A percentile compares a stretch with the other conserved stretches of the same genome.
phyloP scores from a whole-genome alignment of 2,888 invertebrate species.

The Thalpophila matura region DNA sequence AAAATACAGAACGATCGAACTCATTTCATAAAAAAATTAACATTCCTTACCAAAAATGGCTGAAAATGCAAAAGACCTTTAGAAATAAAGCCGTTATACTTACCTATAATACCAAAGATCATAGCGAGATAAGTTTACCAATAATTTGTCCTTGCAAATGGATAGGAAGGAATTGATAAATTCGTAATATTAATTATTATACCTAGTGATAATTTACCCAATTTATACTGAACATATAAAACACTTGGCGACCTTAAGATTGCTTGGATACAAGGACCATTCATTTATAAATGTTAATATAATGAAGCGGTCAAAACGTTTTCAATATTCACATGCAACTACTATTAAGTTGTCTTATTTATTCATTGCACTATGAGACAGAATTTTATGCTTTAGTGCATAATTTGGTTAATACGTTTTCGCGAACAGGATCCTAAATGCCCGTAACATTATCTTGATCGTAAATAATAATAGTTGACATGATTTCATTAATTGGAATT shows the following conservation, averaged over 20 bases:
- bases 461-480: slow-evolving; percentile 38
- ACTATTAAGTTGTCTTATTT: slow-evolving; percentile 18
- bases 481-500: slow-evolving; percentile 45
- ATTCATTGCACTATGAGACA: slow-evolving; percentile 24
- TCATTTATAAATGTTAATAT: slow-evolving; percentile 32
- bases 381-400: slow-evolving; percentile 30
- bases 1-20: slow-evolving; percentile 16
- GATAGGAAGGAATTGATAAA: slow-evolving; percentile 30
- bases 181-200: slow-evolving; percentile 33
- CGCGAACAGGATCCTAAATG: slow-evolving; percentile 48
- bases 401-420: slow-evolving; percentile 39
- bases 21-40: slow-evolving; percentile 29
- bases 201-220: slow-evolving; percentile 28
- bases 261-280: slow-evolving; percentile 17
- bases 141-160: slow-evolving; percentile 20
- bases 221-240: slow-evolving; percentile 38
- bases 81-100: background rate
- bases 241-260: slow-evolving; percentile 53
- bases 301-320: slow-evolving; percentile 31
- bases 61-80: slow-evolving; percentile 23
- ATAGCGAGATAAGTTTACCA: slow-evolving; percentile 4
- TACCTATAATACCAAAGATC: slow-evolving; percentile 8
- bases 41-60: slow-evolving; percentile 17
- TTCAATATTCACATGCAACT: slow-evolving; percentile 37
- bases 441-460: slow-evolving; percentile 32